Evolutionary conservation across 2,797 vertebrate species (phyloP).

Genomic region (Coccyzus lansbergi): DNA sequence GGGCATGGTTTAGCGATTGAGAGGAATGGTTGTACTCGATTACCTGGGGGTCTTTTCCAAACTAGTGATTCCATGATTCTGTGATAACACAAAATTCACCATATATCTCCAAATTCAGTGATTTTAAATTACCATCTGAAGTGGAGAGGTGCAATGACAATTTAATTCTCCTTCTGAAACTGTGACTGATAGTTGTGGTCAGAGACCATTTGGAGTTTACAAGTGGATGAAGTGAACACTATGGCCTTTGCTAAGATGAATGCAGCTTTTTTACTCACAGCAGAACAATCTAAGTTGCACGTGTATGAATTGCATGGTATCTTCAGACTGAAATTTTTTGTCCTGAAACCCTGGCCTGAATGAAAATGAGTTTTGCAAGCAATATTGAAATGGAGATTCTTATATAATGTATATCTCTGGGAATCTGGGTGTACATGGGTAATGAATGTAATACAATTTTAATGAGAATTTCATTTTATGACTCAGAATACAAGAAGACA

Average conservation of each 20-base stretch:
- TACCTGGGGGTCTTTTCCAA: too few relatives aligned
- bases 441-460: slow-evolving; percentile 74
- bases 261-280: neutral
- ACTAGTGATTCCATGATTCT: too few relatives aligned
- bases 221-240: neutral
- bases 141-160: neutral
- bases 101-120: neutral
- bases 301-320: neutral
- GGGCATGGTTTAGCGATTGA: too few relatives aligned
- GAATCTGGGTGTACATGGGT: slow-evolving; percentile 65
- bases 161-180: neutral
- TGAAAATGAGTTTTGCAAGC: slow-evolving; percentile 57
- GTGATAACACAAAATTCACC: neutral
- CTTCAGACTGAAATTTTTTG: neutral
- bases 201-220: neutral
- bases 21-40: too few relatives aligned
- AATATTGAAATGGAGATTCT: slow-evolving; percentile 56
- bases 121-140: neutral
- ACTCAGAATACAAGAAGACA: slow-evolving; percentile 69
- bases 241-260: neutral
- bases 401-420: slow-evolving; percentile 72
- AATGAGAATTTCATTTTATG: slow-evolving; percentile 73
- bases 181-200: neutral
- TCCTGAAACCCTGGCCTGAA: slow-evolving; percentile 1
- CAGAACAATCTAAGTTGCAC: neutral